Base-by-base conservation (phyloP, 2,888 invertebrate genomes). In the Melikaiella ostensackeni region DNA sequence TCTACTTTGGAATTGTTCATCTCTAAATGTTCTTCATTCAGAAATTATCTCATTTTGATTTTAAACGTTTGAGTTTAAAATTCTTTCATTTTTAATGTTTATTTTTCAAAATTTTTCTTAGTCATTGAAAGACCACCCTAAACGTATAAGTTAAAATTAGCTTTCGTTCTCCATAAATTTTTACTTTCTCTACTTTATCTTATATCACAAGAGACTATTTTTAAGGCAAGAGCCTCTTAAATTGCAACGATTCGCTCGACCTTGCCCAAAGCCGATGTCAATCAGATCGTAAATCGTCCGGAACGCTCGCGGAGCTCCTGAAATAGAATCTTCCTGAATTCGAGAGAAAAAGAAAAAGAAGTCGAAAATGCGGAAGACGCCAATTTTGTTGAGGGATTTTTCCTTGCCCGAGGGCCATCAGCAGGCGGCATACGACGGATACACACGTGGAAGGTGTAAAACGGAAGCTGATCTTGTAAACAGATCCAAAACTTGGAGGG, bases 311-410 rank as follows among this genome's bases (percentile, higher is more conserved):
- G 19, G 11, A 70, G n/a, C 27, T 42, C 24, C n/a, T 21, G 66
- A 70, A 70, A 42, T 70, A 70, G 66, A 50, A 70, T 70, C 66
- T 70, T 46, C 19, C 27, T 30, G 33, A 35, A 74, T 74, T 74
- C 57, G 35, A 13, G n/a, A 11, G 24, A 74, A 42, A 74, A 24
- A 33, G 19, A 59, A 57, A 55, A 30, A 55, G 74, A 19, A 57
- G n/a, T 57, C 33, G 75, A 80, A 80, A 77, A 74, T 76, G 74
- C 77, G 80, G 75, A 80, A 78, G 80, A 64, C 64, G 74, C 61
- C 75, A 76, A 78, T 80, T 80, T 78, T 70, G 24, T 7, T 30
- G 59, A 59, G 62, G 33, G 21, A 55, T 38, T 50, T 35, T 46
- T 57, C 30, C 57, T 42, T 24, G 61, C 30, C 46, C 30, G 59